Percentiles rank a stretch among this genome's conserved stretches.
These are phyloP conservation scores for Platichthys flesus DNA, from an alignment of 2,113 vertebrate species.

Conservation along the genomic window DNA sequence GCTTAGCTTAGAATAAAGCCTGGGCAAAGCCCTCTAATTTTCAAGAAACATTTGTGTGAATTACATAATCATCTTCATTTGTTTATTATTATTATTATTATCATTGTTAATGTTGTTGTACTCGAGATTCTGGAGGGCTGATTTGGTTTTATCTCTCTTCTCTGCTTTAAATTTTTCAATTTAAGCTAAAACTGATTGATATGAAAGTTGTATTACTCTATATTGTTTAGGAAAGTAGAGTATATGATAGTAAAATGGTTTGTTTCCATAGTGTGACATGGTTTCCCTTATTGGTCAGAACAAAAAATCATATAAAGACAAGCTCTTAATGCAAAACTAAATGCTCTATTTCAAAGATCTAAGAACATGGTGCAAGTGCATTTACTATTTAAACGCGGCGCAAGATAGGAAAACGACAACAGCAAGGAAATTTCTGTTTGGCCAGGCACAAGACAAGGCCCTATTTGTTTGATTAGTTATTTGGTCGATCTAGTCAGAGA, in stretches of 20 bases:
- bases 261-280: too few species aligned
- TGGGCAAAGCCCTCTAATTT: too few species aligned
- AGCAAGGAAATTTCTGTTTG: background rate
- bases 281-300: too few species aligned
- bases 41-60: too few species aligned
- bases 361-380: background rate
- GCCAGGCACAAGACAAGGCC: background rate
- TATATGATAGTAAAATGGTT: too few species aligned
- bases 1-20: background rate
- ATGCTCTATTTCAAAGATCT: background rate
- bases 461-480: slow-evolving; percentile 13
- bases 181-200: background rate
- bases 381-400: background rate
- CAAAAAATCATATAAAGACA: background rate
- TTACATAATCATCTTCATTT: background rate
- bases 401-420: background rate
- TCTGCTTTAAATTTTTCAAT: background rate
- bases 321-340: background rate
- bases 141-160: background rate
- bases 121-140: too few species aligned
- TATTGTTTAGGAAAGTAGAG: too few species aligned
- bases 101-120: too few species aligned
- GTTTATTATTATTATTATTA: too few species aligned
- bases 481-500: slow-evolving; percentile 23
- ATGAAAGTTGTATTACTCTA: too few species aligned